phyloP scores from a whole-genome alignment of 2,888 invertebrate species.

The Cosmia trapezina region DNA sequence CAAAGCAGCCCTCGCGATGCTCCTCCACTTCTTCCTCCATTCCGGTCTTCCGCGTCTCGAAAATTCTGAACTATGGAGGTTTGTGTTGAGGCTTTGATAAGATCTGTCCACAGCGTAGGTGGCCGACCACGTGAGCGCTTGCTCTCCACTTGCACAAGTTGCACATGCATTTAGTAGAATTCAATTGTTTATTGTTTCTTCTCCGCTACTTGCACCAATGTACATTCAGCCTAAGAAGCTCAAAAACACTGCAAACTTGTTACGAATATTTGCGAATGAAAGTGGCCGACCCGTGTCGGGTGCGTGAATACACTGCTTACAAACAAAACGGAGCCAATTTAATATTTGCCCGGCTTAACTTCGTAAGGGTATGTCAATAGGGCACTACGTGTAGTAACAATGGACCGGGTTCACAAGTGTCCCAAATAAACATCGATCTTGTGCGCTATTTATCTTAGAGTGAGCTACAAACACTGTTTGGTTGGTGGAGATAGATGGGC shows the following conservation, averaged over 20 bases:
- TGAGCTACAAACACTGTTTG: constrained; percentile 74
- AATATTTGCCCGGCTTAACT: constrained; percentile 82
- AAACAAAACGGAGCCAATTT: constrained; percentile 77
- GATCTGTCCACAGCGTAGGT: too few relatives aligned
- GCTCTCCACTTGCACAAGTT: too few relatives aligned
- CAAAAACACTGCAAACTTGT: constrained; percentile 59
- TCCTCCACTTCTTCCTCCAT: too few relatives aligned
- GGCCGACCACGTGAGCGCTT: too few relatives aligned
- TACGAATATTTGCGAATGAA: constrained; percentile 60
- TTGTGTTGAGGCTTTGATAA: too few relatives aligned
- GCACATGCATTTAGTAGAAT: background rate
- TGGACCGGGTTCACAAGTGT: constrained; percentile 75
- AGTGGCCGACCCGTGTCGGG: constrained; percentile 55
- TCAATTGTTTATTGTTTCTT: background rate
- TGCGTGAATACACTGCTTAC: constrained; percentile 61
- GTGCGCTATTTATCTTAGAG: constrained; percentile 80
- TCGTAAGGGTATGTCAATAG: constrained; percentile 77
- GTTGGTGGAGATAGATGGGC: constrained; percentile 54
- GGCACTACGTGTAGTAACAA: constrained; percentile 75
- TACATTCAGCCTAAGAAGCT: constrained; percentile 19
- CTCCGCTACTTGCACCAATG: background rate
- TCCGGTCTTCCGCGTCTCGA: too few relatives aligned
- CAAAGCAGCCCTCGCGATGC: too few relatives aligned
- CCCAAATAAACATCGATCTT: constrained; percentile 85
- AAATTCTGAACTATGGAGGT: too few relatives aligned